These are phyloP conservation scores for Drosophila bocqueti DNA, from an alignment of 1,140 invertebrate genomes.

Conservation along the genomic window DNA sequence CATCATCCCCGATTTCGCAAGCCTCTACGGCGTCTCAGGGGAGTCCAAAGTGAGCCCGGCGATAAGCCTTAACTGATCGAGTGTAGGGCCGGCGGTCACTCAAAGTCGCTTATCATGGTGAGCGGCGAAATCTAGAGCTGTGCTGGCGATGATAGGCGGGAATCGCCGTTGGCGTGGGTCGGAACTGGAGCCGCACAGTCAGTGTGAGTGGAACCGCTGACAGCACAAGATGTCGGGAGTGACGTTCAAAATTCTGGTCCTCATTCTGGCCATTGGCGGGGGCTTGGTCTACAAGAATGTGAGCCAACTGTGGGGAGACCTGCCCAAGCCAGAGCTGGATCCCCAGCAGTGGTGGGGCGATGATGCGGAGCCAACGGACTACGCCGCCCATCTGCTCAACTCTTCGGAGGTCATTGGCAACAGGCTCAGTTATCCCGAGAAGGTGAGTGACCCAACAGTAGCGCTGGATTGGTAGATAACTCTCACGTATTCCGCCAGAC, in stretches of 20 bases:
- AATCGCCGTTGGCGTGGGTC: background rate
- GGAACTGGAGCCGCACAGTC: conserved; percentile 8
- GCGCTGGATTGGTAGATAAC: background rate
- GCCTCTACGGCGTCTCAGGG: conserved; percentile 19
- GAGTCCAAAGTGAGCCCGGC: background rate
- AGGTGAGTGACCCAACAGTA: conserved; percentile 33
- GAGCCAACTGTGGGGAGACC: conserved; percentile 48
- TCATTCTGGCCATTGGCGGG: conserved; percentile 64
- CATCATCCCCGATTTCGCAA: conserved; percentile 4
- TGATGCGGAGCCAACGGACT: conserved; percentile 66
- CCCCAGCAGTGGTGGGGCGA: conserved; percentile 79
- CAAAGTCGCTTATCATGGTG: conserved; percentile 47
- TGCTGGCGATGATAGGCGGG: conserved; percentile 10
- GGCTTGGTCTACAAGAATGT: conserved; percentile 64
- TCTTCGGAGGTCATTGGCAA: conserved; percentile 67
- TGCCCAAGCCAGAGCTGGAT: conserved; percentile 56
- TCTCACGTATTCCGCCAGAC: conserved; percentile 38
- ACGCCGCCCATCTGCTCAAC: conserved; percentile 70
- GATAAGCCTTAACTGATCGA: conserved; percentile 38
- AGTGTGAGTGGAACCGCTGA: conserved; percentile 48
- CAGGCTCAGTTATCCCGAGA: conserved; percentile 57
- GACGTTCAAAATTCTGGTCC: conserved; percentile 51
- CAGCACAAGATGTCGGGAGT: conserved; percentile 5
- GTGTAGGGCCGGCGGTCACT: conserved; percentile 27
- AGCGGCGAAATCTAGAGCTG: conserved; percentile 24